phyloP scores from a whole-genome alignment of 2,888 invertebrate genomes.

The Zele albiditarsus region DNA sequence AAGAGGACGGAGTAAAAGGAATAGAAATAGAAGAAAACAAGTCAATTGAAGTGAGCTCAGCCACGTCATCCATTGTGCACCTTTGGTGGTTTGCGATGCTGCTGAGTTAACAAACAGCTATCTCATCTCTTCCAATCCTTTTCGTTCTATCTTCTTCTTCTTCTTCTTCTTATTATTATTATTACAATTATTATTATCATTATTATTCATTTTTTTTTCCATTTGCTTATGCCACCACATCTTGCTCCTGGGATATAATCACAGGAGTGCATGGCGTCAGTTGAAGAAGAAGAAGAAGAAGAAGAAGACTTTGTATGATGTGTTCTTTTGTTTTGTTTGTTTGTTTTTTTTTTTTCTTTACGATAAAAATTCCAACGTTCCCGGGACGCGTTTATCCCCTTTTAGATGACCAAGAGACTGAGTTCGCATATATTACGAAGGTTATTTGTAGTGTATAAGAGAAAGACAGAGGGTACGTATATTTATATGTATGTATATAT shows the following conservation, averaged over 20 bases:
- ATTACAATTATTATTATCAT: background rate
- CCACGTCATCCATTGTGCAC: background rate
- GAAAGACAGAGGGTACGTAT: slow-evolving; percentile 18
- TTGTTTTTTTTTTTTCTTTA: slow-evolving; percentile 47
- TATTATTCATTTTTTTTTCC: slow-evolving; percentile 5
- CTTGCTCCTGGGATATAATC: background rate
- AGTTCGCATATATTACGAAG: slow-evolving; percentile 59
- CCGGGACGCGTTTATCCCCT: slow-evolving; percentile 51
- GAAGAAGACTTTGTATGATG: background rate
- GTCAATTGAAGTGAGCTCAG: background rate
- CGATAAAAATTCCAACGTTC: slow-evolving; percentile 61
- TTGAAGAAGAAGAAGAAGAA: background rate
- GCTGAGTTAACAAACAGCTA: background rate
- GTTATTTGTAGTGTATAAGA: slow-evolving; percentile 66
- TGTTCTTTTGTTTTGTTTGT: background rate
- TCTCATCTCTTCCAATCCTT: background rate
- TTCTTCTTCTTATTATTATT: no score
- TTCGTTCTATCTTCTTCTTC: background rate
- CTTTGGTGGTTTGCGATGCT: background rate
- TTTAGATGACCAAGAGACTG: slow-evolving; percentile 56
- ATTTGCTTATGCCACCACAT: slow-evolving; percentile 1
- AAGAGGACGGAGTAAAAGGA: background rate
- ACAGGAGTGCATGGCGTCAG: slow-evolving; percentile 2
- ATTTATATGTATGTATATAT: slow-evolving; percentile 18
- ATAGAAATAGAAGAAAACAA: background rate